Conservation (phyloP, 2,797 vertebrate species). For the Mormyrus hasselquistii region DNA sequence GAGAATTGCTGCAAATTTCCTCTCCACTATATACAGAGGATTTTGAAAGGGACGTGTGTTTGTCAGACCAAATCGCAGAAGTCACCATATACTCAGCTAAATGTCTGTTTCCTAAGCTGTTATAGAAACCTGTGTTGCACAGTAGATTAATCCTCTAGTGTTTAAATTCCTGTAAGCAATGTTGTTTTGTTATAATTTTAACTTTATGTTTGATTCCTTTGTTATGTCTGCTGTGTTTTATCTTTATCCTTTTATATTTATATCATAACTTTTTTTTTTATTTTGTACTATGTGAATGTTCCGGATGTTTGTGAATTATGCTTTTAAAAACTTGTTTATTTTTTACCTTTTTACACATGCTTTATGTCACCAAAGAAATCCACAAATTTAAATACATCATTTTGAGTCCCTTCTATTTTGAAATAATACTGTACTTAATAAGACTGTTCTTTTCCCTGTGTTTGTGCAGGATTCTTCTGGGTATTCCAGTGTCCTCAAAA, state of each 20-base stretch:
- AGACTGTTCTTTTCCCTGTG: not conserved
- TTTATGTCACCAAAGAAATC: conserved; percentile 79
- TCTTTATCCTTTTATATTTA: conserved; percentile 60
- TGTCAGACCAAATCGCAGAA: not conserved
- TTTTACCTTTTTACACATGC: conserved; percentile 66
- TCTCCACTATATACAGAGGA: not conserved
- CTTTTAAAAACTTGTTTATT: conserved; percentile 29
- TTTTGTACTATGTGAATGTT: conserved; percentile 74
- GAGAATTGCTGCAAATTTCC: not conserved
- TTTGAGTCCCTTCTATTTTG: conserved; percentile 33
- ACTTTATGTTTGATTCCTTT: conserved; percentile 8
- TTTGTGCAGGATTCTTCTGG: not conserved
- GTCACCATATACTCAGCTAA: conserved; percentile 27
- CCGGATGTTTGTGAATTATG: conserved; percentile 61
- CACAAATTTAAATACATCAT: conserved; percentile 42
- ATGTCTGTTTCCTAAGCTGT: not conserved
- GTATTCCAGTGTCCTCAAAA: not conserved
- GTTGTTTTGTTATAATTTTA: not conserved
- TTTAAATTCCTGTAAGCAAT: conserved; percentile 14
- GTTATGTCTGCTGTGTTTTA: conserved; percentile 39
- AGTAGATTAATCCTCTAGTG: conserved; percentile 21
- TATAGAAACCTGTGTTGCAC: conserved; percentile 3
- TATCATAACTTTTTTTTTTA: conserved; percentile 62
- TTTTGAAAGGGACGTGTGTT: not conserved
- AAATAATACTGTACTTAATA: not conserved